These are phyloP conservation scores for Seira musarum DNA, from an alignment of 2,888 invertebrate genomes.

Conservation along the genomic window DNA sequence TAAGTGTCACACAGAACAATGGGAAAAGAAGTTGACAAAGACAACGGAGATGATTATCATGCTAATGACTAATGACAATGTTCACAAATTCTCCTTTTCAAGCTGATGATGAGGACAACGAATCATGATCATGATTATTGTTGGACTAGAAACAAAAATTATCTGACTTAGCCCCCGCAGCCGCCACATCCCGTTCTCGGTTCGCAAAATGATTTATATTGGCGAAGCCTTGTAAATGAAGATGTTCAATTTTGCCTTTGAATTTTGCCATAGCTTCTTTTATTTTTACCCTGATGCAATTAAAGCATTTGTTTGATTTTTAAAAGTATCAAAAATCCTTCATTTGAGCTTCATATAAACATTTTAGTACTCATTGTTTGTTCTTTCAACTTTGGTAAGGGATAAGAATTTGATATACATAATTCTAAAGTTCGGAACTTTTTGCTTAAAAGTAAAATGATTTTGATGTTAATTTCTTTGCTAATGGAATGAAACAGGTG, in stretches of 20 bases:
- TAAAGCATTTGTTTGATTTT: no score
- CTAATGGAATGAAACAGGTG: conserved; percentile 2
- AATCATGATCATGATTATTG: background rate
- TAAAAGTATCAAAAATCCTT: no score
- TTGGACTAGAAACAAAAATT: background rate
- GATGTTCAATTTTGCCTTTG: no score
- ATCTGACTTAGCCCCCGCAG: background rate
- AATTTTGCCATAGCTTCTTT: no score
- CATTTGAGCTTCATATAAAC: no score
- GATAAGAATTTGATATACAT: no score
- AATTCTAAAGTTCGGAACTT: no score
- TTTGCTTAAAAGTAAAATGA: background rate
- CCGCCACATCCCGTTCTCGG: background rate
- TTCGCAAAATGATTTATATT: no score
- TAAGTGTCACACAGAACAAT: conserved; percentile 61
- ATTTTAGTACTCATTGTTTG: no score
- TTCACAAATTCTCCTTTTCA: conserved; percentile 35
- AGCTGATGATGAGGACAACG: conserved; percentile 21
- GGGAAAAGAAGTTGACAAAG: conserved; percentile 48
- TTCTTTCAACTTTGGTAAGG: no score
- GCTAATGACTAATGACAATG: conserved; percentile 60
- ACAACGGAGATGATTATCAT: conserved; percentile 58
- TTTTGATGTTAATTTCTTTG: background rate
- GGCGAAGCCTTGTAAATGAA: no score
- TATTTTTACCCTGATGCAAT: no score